These are phyloP conservation scores for Epinephelus cyanopodus DNA, from an alignment of 2,113 vertebrate genomes.

Conservation along the genomic window DNA sequence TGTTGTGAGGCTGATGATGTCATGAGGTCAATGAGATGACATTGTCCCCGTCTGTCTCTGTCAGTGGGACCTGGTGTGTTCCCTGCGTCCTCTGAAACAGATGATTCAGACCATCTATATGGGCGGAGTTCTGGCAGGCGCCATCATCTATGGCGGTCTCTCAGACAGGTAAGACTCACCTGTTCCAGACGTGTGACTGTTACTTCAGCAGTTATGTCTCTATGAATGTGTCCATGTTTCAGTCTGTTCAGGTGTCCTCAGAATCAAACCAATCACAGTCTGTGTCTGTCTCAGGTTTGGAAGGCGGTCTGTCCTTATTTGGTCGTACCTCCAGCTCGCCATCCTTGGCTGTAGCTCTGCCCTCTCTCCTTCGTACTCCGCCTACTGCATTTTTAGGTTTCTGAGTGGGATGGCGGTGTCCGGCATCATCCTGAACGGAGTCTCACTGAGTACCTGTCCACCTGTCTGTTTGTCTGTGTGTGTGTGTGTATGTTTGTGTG, in stretches of 20 bases:
- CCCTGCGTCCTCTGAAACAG: constrained; percentile 81
- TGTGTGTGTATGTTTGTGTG: background rate
- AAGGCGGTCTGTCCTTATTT: constrained; percentile 84
- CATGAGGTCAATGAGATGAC: too few species aligned
- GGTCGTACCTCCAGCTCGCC: constrained; percentile 89
- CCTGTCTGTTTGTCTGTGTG: background rate
- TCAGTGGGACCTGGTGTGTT: constrained; percentile 88
- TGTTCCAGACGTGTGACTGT: background rate
- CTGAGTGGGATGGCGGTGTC: constrained; percentile 90
- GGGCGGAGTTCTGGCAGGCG: constrained; percentile 83
- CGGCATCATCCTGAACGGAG: constrained; percentile 88
- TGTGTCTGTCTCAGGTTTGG: constrained; percentile 85
- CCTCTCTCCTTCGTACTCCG: constrained; percentile 82
- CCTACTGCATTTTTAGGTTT: constrained; percentile 88
- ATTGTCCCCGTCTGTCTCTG: background rate
- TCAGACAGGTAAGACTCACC: constrained; percentile 82
- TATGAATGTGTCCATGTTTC: too few species aligned
- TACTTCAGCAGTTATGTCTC: too few species aligned
- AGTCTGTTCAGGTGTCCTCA: too few species aligned
- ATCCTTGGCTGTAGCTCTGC: constrained; percentile 83
- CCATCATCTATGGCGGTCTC: constrained; percentile 81
- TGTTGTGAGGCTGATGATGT: too few species aligned
- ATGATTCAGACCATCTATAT: constrained; percentile 88
- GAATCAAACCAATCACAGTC: background rate
- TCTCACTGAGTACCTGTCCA: constrained; percentile 88